These are phyloP conservation scores for Nycticorax nycticorax DNA, from an alignment of 2,113 vertebrate species.

Conservation along the genomic window DNA sequence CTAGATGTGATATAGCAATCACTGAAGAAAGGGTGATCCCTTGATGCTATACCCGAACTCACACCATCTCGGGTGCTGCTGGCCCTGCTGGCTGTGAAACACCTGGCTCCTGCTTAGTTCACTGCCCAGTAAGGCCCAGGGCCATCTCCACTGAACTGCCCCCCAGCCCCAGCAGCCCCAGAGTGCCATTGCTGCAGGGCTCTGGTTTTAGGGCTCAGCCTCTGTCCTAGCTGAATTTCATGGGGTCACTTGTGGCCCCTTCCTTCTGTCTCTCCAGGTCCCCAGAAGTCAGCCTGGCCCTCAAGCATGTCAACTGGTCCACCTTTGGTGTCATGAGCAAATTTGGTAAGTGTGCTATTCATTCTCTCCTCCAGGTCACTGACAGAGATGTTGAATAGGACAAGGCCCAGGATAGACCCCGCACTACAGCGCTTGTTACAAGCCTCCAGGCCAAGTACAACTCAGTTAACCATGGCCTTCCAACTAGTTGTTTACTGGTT, in stretches of 20 bases:
- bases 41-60: neutral
- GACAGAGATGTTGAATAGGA: neutral
- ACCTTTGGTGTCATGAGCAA: neutral
- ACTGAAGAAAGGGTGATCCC: neutral
- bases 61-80: neutral
- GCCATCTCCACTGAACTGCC: neutral
- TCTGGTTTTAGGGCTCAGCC: neutral
- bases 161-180: too few relatives aligned
- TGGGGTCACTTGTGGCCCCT: neutral
- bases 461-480: too few relatives aligned
- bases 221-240: neutral
- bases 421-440: neutral
- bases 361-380: neutral
- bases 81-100: neutral
- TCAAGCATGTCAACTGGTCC: neutral
- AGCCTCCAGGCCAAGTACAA: too few relatives aligned
- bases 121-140: neutral
- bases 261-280: neutral
- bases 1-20: neutral
- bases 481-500: neutral
- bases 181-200: neutral
- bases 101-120: neutral
- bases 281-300: neutral
- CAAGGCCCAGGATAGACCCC: neutral
- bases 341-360: rapidly evolving